Conservation (phyloP, 2,888 invertebrate genomes). For the Thymelicus lineola region DNA sequence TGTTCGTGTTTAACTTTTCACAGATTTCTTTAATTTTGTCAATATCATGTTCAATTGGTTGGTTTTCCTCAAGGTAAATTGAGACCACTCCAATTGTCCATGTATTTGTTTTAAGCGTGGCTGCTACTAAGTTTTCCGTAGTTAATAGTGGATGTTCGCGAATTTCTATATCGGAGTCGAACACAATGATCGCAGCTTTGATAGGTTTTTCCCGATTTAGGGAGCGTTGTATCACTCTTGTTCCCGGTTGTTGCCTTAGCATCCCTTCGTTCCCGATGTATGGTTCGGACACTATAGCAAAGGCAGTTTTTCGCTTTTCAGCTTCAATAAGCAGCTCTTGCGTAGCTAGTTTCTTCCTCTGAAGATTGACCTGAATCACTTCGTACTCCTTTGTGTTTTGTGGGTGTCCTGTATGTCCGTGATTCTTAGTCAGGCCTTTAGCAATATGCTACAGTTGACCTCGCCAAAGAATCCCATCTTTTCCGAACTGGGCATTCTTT, state of each 20-base stretch:
- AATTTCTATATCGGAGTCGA: slow-evolving; percentile 26
- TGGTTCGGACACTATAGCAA: neutral
- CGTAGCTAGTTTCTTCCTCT: slow-evolving; percentile 30
- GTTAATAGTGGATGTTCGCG: slow-evolving; percentile 18
- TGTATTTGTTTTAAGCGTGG: neutral
- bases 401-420: no score
- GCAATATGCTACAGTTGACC: slow-evolving; percentile 18
- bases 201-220: neutral
- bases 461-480: slow-evolving; percentile 14
- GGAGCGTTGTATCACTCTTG: no score
- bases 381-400: neutral
- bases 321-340: neutral
- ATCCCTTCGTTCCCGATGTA: no score
- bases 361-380: slow-evolving; percentile 29
- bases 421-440: slow-evolving; percentile 10
- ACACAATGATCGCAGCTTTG: slow-evolving; percentile 36
- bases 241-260: no score
- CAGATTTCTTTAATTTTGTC: neutral
- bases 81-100: slow-evolving; percentile 24
- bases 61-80: slow-evolving; percentile 30
- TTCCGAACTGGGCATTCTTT: neutral
- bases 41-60: neutral
- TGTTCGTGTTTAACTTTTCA: no score
- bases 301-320: neutral
- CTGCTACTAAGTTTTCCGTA: neutral